Conservation (phyloP, 2,797 vertebrate genomes). For the Spondyliosoma cantharus region DNA sequence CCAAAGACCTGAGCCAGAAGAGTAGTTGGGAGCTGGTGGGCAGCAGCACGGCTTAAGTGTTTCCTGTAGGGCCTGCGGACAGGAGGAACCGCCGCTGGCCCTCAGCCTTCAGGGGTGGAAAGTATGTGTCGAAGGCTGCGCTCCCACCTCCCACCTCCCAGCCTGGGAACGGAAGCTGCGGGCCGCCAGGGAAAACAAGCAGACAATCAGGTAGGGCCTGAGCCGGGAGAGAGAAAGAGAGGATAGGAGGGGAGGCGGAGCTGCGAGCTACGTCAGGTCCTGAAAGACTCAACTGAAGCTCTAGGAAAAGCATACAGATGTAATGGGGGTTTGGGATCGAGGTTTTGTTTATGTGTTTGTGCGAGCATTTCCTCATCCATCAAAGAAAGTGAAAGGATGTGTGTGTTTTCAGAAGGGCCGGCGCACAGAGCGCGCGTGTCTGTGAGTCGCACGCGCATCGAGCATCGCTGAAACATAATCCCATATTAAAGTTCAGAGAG, state of each 20-base stretch:
- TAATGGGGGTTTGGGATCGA: constrained; percentile 66
- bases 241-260: constrained; percentile 68
- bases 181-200: constrained; percentile 98
- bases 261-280: constrained; percentile 64
- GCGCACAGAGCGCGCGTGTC: constrained; percentile 21
- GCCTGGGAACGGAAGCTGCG: constrained; percentile 99
- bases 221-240: constrained; percentile 70
- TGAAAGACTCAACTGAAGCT: constrained; percentile 63
- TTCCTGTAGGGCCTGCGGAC: constrained; percentile 95
- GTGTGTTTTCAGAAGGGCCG: constrained; percentile 75
- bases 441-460: constrained; percentile 33
- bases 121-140: constrained; percentile 95
- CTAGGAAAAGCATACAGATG: constrained; percentile 76
- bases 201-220: constrained; percentile 96
- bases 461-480: constrained; percentile 75
- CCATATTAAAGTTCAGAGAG: constrained; percentile 73
- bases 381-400: constrained; percentile 85
- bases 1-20: constrained; percentile 81
- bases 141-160: constrained; percentile 91
- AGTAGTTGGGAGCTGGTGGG: constrained; percentile 74
- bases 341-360: constrained; percentile 79
- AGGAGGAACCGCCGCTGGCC: constrained; percentile 90
- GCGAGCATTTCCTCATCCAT: constrained; percentile 80
- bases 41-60: constrained; percentile 92
- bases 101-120: constrained; percentile 97